Evolutionary conservation across 2,797 vertebrate genomes (phyloP), one percentile per base, ranked within the genome.

Genomic region (Sebastes jordani): DNA sequence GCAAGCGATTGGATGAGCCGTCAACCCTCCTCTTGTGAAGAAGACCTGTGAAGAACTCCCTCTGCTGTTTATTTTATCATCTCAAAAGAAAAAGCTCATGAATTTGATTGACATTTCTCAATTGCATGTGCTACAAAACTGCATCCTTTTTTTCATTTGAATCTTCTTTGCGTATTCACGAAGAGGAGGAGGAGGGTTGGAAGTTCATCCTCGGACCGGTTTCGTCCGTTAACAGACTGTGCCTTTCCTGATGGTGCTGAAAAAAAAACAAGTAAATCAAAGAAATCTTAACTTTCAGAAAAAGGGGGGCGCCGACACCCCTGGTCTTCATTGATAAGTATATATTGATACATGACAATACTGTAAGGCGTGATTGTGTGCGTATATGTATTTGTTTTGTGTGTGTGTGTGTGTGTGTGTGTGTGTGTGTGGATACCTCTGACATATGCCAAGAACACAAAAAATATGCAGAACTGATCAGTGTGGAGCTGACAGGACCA

Each of bases 191-290:
- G 81, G 88, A 83, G 88, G 91, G 87, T 86, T 71, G 82, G 90
- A 80, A 66, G 85, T 90, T 93, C 74, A 85, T 89, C 81, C 54
- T 81, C 49, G 72, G 84, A 82, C 80, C 22, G 62, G 77, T 46
- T 71, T 74, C 88, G 95, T 95, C 94, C 92, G 58, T 75, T 61
- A 77, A 96, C 95, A 95, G 96, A 97, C 97, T 96, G 97, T 99
- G 98, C 98, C 98, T 99, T 99, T 97, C 95, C 93, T 95, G 96
- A 96, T 95, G 97, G 97, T 98, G 98, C 98, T 99, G 95, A 95
- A 94, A 95, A 62, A 64, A 23, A 62, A 64, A 5, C 30, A 54
- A 90, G 74, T 79, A 86, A 92, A 91, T 92, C 90, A 90, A 91
- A 92, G 86, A 91, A 65, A 89, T 88, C 74, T 96, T 95, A 81